Conservation (phyloP, 2,113 vertebrate species). For the Melierax canorus region DNA sequence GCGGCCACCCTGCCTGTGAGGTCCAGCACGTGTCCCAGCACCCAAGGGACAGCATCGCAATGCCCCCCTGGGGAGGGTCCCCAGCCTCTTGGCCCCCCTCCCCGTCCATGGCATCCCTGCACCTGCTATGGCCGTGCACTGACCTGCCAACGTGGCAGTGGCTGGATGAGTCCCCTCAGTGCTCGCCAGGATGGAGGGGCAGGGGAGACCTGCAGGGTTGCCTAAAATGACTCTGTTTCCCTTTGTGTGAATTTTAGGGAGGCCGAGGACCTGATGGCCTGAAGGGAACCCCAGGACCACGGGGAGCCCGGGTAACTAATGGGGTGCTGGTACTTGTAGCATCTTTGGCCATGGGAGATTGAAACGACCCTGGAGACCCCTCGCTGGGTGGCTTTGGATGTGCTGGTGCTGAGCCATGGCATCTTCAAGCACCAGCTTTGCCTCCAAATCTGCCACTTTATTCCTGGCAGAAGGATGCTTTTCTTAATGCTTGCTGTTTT, state of each 20-base stretch:
- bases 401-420: not conserved
- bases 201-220: fast-evolving
- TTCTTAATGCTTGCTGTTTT: not conserved
- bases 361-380: not conserved
- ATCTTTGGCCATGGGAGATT: not conserved
- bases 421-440: not conserved
- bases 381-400: not conserved
- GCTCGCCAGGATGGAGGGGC: too few relatives aligned
- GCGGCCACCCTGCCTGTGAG: not conserved
- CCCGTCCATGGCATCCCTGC: fast-evolving
- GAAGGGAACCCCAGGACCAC: conserved; percentile 71
- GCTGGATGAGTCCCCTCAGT: not conserved
- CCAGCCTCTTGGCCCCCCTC: not conserved
- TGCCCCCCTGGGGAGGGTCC: not conserved
- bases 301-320: conserved; percentile 77
- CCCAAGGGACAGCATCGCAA: not conserved
- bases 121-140: fast-evolving
- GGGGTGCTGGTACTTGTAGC: not conserved
- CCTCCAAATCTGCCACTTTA: not conserved
- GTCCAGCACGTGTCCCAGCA: not conserved
- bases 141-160: fast-evolving
- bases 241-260: conserved; percentile 72
- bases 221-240: not conserved
- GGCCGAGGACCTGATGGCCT: conserved; percentile 77
- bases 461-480: not conserved